Percentiles rank a stretch among this genome's conserved stretches.
Conservation (phyloP, 2,888 invertebrate species). For the Oeneis ivallda region DNA sequence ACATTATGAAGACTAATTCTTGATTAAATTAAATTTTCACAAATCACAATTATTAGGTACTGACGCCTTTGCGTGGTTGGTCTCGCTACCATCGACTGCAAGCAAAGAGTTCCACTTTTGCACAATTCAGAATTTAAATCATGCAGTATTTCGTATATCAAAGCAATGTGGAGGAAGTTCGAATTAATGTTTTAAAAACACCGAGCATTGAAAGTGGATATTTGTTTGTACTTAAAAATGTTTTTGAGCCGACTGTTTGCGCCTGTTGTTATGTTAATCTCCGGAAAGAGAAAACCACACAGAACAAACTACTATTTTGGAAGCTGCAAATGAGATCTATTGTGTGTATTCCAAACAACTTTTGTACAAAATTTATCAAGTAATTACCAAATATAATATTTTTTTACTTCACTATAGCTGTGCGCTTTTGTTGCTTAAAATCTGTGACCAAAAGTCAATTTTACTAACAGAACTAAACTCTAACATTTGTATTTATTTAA, state of each 20-base stretch:
- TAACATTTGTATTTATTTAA: too few species aligned
- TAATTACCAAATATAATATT: too few species aligned
- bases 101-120: constrained; percentile 44
- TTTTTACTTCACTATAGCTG: too few species aligned
- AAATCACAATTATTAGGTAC: background rate
- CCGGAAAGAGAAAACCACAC: constrained; percentile 26
- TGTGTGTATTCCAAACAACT: background rate
- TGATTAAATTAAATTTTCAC: background rate
- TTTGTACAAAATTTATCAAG: background rate
- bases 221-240: constrained; percentile 32
- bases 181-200: constrained; percentile 65
- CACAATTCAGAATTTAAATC: constrained; percentile 59
- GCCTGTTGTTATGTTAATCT: constrained; percentile 33
- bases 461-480: too few species aligned
- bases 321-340: constrained; percentile 25
- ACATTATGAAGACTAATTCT: background rate
- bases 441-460: too few species aligned
- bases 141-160: constrained; percentile 50
- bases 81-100: constrained; percentile 3
- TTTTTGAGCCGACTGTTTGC: constrained; percentile 19
- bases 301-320: constrained; percentile 28
- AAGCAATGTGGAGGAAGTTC: constrained; percentile 63
- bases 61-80: background rate
- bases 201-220: constrained; percentile 38
- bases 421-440: too few species aligned